Base-by-base conservation (phyloP, 1,140 invertebrate species). In the Ruditapes philippinarum region DNA sequence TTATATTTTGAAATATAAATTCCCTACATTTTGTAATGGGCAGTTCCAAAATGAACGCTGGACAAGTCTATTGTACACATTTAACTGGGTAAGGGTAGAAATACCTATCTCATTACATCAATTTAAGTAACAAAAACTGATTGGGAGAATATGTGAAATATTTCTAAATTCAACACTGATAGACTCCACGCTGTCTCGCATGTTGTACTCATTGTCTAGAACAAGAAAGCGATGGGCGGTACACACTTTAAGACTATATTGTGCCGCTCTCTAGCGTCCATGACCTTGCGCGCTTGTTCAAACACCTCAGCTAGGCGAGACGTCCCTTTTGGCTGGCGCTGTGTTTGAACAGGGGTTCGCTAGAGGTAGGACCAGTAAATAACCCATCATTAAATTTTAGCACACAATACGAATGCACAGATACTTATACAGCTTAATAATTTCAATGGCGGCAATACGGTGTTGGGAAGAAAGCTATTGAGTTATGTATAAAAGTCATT, bases 271-370 rank as follows among this genome's bases (percentile, higher is more conserved):
- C 28, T 62, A 49, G 36, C 51, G 36, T 38, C 54, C 33, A 33
- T 65, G 54, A 73, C 82, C 82, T 65, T 51, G 19, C n/a, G 36
- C 19, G 14, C 68, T 70, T 74, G 82, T 84, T 65, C 82, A 84
- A 84, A 84, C 42, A 84, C 40, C 31, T 14, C n/a, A 11, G 28
- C 42, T 45, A 49, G 68, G 28, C 62, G 82, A 70, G 49, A 84
- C 82, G 82, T 65, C 82, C 62, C 82, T 84, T 84, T 84, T 84
- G 82, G 82, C 82, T 84, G 82, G 82, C 68, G 62, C 25, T 51
- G n/a, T 84, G 82, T 84, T 84, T 84, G 65, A 40, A 84, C 82
- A 84, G 68, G 51, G 40, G 28, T 19, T 25, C 14, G 28, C 42
- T 45, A 54, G 65, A 65, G 45, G 62, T 38, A 57, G 25, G 11